Conservation (phyloP, 1,140 invertebrate genomes). For the Drosophila elegans region DNA sequence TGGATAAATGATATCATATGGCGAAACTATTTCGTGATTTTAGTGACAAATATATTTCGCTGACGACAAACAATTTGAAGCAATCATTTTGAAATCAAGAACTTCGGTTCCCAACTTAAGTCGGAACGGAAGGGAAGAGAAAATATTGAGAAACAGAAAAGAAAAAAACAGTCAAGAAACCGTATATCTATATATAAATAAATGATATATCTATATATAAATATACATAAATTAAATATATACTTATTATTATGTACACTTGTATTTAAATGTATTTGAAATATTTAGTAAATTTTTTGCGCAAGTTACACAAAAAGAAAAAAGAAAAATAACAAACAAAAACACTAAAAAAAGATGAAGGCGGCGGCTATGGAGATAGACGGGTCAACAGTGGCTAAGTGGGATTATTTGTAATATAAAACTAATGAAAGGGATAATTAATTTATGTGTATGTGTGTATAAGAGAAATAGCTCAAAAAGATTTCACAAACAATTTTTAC, state of each 20-base stretch:
- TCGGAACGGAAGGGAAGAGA: slow-evolving; percentile 17
- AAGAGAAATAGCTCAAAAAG: slow-evolving; percentile 66
- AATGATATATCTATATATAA: slow-evolving; percentile 73
- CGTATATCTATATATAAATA: slow-evolving; percentile 78
- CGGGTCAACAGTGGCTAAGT: slow-evolving; percentile 71
- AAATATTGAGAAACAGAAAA: slow-evolving; percentile 28
- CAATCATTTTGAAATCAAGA: slow-evolving; percentile 83
- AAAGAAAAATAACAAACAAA: slow-evolving; percentile 39
- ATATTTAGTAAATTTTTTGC: slow-evolving; percentile 85
- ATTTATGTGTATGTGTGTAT: slow-evolving; percentile 76
- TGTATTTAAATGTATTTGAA: slow-evolving; percentile 84
- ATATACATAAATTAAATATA: slow-evolving; percentile 81
- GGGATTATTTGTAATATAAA: slow-evolving; percentile 71
- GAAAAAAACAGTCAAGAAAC: slow-evolving; percentile 44
- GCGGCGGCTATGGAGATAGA: slow-evolving; percentile 47
- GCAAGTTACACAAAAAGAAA: slow-evolving; percentile 61
- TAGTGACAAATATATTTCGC: slow-evolving; percentile 84
- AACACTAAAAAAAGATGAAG: slow-evolving; percentile 42
- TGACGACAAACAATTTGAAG: slow-evolving; percentile 84
- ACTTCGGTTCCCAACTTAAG: slow-evolving; percentile 31
- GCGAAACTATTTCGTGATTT: slow-evolving; percentile 84
- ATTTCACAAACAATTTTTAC: slow-evolving; percentile 61
- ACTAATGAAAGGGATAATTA: slow-evolving; percentile 65
- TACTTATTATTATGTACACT: slow-evolving; percentile 76
- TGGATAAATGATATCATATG: slow-evolving; percentile 64